phyloP scores from a whole-genome alignment of 2,797 vertebrate genomes.

The Acomys russatus region DNA sequence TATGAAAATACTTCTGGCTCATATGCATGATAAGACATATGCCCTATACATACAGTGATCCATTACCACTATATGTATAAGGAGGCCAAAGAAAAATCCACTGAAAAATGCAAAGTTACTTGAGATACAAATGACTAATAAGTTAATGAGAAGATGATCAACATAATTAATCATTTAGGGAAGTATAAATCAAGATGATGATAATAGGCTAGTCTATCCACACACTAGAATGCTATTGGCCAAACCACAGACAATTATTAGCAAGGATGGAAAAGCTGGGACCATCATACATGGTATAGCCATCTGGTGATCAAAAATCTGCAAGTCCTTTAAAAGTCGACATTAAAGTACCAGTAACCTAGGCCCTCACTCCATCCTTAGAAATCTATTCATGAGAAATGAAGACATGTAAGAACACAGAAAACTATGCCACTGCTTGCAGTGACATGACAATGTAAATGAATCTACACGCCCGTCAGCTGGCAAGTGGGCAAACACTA shows the following conservation, averaged over 20 bases:
- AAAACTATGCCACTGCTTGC: not conserved
- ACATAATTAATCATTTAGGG: not conserved
- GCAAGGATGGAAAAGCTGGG: not conserved
- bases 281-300: not conserved
- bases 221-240: not conserved
- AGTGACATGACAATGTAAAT: not conserved
- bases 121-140: conserved; percentile 52
- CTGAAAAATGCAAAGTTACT: conserved; percentile 33
- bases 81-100: not conserved
- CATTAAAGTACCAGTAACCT: not conserved
- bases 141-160: conserved; percentile 25
- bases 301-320: not conserved
- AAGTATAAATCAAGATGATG: conserved; percentile 36
- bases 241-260: not conserved
- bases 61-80: conserved; percentile 17
- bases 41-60: not conserved
- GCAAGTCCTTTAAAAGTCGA: not conserved
- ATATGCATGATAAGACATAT: conserved; percentile 11
- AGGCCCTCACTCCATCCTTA: not conserved
- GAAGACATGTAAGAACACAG: not conserved
- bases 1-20: conserved; percentile 33
- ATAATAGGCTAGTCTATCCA: not conserved
- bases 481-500: not conserved
- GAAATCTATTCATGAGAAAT: not conserved
- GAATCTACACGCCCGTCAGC: not conserved